Base-by-base conservation (phyloP, 2,113 vertebrate genomes). In the Cryptomyrus ogoouensis region DNA sequence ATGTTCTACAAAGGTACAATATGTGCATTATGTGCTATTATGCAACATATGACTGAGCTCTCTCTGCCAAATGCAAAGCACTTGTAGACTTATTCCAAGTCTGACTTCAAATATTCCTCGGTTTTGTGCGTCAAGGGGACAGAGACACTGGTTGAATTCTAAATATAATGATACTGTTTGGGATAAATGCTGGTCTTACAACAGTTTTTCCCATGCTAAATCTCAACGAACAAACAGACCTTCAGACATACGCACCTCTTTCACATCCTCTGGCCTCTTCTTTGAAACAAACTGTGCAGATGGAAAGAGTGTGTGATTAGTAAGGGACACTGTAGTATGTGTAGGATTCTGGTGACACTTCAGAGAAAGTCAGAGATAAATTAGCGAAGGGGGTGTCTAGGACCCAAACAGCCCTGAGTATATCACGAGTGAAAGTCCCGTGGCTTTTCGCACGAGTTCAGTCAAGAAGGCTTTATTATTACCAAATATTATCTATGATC, bases 271-370 rank as follows among this genome's bases (percentile, higher is more conserved):
- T 0, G 97, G 97, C 49, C 95, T 95, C 91, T 91, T 95, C 95
- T 97, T 98, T 74, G 97, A 97, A 90, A 97, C 96, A 95, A 98
- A 97, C 97, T 98, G 91, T 35, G 13, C 42, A 87, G 92, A 90
- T 50, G 83, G 31, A 91, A 15, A 39, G 2, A 83, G 85, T 24
- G 44, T 1, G 13, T 89, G 56, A 24, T 88, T 58, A 88, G 19
- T 66, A 44, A 42, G 53, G 15, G 19, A 42, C 53, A 62, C 7
- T 62, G 35, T 35, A 62, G 53, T 62, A 44, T 15, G 31, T 86
- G 24, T 24, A 31, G 49, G 24, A 31, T 87, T 87, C 24, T 31
- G 24, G 12, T 87, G 44, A n/a, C 8, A 46, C 19, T 47, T 47
- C 3, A 27, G n/a, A 35, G 27, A 52, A n/a, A 53, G 49, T 31